Conservation (phyloP, 2,888 invertebrate genomes). For the Halocaridina rubra region DNA sequence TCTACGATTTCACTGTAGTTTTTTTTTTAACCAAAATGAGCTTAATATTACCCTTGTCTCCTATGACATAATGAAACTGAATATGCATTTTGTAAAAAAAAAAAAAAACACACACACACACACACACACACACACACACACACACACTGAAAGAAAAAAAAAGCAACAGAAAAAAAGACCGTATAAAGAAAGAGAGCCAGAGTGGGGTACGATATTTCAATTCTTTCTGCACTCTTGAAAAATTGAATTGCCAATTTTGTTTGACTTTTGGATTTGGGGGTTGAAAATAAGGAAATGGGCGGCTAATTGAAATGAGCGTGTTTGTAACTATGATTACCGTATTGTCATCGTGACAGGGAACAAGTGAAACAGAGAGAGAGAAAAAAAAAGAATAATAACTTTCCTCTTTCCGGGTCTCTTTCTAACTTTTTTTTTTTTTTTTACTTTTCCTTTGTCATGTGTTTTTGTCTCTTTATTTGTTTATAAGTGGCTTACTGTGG, state of each 20-base stretch:
- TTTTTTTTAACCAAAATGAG: no score
- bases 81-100: no score
- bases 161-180: neutral
- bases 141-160: neutral
- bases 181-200: neutral
- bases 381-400: neutral
- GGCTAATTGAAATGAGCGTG: constrained; percentile 49
- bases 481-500: no score
- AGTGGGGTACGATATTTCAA: neutral
- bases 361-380: neutral
- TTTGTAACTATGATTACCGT: constrained; percentile 33
- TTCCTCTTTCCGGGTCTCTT: neutral
- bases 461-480: no score
- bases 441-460: no score
- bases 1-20: no score
- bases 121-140: constrained; percentile 1
- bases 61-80: no score
- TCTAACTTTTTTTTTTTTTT: neutral
- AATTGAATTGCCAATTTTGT: constrained; percentile 49
- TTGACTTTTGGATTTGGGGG: constrained; percentile 44
- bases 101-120: no score
- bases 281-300: constrained; percentile 54
- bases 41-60: no score
- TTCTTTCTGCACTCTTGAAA: constrained; percentile 30
- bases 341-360: neutral